These are phyloP conservation scores for Babyrousa celebensis DNA, from an alignment of 2,797 vertebrate species.

Conservation along the genomic window DNA sequence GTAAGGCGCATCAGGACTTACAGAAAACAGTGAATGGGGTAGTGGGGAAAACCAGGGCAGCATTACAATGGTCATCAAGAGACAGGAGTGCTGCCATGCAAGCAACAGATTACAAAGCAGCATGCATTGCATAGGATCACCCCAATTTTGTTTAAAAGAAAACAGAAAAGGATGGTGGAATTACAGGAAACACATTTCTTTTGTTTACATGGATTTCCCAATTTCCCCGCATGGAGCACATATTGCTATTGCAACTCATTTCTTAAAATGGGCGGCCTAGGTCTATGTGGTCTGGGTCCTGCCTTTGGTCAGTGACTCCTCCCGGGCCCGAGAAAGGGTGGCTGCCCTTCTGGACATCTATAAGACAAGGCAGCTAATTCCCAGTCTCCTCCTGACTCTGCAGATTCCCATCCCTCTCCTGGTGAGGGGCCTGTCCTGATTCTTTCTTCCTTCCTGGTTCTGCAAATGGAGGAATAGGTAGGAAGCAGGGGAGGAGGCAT, in stretches of 20 bases:
- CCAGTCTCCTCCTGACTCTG: neutral
- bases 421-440: neutral
- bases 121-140: accelerated
- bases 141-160: neutral
- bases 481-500: neutral
- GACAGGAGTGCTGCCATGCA: neutral
- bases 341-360: neutral
- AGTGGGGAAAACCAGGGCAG: neutral
- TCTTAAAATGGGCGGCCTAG: neutral
- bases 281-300: neutral
- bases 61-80: neutral
- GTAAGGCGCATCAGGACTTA: neutral
- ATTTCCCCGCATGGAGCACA: neutral
- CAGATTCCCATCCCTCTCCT: neutral
- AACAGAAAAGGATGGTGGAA: neutral
- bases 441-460: neutral
- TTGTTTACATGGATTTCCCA: neutral
- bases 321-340: neutral
- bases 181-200: neutral
- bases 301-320: neutral
- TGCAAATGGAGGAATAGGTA: neutral
- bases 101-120: neutral
- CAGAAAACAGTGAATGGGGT: neutral
- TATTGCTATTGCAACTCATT: neutral
- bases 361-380: neutral